Evolutionary conservation across 2,888 invertebrate genomes (phyloP).

Genomic region (Gastracanthus pulcherrimus): DNA sequence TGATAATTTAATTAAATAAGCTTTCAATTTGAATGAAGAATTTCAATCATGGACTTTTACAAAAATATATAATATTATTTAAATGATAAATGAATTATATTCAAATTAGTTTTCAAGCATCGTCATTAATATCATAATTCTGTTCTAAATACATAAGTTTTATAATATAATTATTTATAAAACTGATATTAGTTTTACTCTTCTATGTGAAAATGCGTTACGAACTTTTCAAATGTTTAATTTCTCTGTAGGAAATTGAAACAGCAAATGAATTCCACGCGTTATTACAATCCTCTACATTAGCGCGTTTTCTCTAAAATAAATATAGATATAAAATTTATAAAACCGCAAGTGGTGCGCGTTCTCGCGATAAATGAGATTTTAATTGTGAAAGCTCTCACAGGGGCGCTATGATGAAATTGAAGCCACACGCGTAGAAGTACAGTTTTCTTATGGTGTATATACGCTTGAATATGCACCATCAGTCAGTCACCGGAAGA

Average conservation of each 20-base stretch:
- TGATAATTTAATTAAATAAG: no score
- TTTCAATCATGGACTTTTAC: no score
- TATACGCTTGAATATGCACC: conserved; percentile 24
- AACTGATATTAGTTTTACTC: not conserved
- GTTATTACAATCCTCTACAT: not conserved
- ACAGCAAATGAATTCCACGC: not conserved
- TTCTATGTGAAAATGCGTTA: not conserved
- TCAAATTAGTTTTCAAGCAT: no score
- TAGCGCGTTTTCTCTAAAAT: conserved; percentile 31
- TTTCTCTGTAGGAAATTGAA: conserved; percentile 6
- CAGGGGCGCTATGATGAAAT: conserved; percentile 2
- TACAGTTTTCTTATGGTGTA: not conserved
- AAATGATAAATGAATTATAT: no score
- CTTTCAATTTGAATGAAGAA: no score
- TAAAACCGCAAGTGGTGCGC: conserved; percentile 10
- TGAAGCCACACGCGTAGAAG: not conserved
- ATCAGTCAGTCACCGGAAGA: conserved; percentile 33
- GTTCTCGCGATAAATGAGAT: not conserved
- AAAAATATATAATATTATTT: no score
- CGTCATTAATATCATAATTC: not conserved
- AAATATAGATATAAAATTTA: conserved; percentile 16
- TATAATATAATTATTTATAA: not conserved
- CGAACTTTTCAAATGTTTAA: not conserved
- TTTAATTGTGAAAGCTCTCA: conserved; percentile 38
- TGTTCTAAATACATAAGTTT: not conserved